Percentiles rank a stretch among this genome's conserved stretches.
phyloP scores from a whole-genome alignment of 2,888 invertebrate species.

The Diaprepes abbreviatus region DNA sequence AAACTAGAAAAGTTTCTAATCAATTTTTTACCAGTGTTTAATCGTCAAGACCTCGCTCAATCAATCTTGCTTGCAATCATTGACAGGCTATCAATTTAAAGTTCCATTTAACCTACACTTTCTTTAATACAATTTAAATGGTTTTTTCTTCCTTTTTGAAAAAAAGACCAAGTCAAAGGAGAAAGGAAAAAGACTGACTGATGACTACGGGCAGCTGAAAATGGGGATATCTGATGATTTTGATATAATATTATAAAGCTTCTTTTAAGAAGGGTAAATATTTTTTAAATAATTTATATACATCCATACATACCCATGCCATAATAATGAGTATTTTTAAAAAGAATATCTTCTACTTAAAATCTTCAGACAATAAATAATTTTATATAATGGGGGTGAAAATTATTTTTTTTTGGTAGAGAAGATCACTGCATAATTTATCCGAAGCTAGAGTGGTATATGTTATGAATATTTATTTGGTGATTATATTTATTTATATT shows the following conservation, averaged over 20 bases:
- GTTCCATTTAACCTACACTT: slow-evolving; percentile 49
- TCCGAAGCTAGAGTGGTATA: too few species aligned
- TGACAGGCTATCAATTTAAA: slow-evolving; percentile 64
- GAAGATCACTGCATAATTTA: too few species aligned
- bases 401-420: too few species aligned
- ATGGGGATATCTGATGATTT: background rate
- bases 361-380: too few species aligned
- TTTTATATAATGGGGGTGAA: too few species aligned
- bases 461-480: too few species aligned
- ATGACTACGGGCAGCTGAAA: slow-evolving; percentile 8
- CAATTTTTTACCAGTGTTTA: slow-evolving; percentile 44
- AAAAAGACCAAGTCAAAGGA: slow-evolving; percentile 14
- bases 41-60: slow-evolving; percentile 53
- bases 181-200: slow-evolving; percentile 18
- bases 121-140: slow-evolving; percentile 45
- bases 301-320: too few species aligned
- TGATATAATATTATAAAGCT: background rate
- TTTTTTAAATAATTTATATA: too few species aligned
- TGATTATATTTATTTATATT: too few species aligned
- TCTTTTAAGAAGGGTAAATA: too few species aligned
- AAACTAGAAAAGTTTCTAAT: slow-evolving; percentile 23
- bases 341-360: too few species aligned
- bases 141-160: slow-evolving; percentile 24
- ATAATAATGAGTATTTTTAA: too few species aligned
- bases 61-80: slow-evolving; percentile 61